These are phyloP conservation scores for Marmota flaviventris DNA, from an alignment of 2,113 vertebrate species.

Conservation along the genomic window DNA sequence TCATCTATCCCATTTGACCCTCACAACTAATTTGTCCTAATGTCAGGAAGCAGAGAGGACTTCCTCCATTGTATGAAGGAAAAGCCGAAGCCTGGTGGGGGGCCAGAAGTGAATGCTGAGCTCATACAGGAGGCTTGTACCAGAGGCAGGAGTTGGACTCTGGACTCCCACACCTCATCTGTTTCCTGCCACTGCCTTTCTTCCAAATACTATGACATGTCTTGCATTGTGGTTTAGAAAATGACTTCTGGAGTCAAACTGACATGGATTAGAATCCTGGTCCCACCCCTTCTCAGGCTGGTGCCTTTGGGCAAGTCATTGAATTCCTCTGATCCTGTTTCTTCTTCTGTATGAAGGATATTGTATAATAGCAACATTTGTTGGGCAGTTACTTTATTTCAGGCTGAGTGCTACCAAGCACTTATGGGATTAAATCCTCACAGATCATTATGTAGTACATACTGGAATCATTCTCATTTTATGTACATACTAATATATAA, in stretches of 20 bases:
- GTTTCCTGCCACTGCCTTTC: background rate
- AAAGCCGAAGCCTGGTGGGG: background rate
- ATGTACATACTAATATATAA: background rate
- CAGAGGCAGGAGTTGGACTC: background rate
- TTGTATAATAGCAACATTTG: background rate
- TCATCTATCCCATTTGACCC: background rate
- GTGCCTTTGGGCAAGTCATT: background rate
- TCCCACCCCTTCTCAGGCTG: background rate
- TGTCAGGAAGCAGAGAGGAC: background rate
- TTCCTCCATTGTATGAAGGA: background rate
- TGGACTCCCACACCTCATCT: background rate
- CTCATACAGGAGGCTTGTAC: background rate
- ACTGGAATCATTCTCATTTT: background rate
- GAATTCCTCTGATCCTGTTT: background rate
- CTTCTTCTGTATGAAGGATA: background rate
- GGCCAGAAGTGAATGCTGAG: background rate
- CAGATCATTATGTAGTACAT: background rate
- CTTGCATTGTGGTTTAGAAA: background rate
- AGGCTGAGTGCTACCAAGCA: background rate
- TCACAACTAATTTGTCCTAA: background rate
- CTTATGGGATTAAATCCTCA: background rate
- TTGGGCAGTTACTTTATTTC: background rate
- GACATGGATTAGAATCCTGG: background rate
- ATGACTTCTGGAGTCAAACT: background rate
- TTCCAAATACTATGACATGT: background rate